These are phyloP conservation scores for Rhyacophila brunnea DNA, from an alignment of 1,140 invertebrate genomes.

Conservation along the genomic window DNA sequence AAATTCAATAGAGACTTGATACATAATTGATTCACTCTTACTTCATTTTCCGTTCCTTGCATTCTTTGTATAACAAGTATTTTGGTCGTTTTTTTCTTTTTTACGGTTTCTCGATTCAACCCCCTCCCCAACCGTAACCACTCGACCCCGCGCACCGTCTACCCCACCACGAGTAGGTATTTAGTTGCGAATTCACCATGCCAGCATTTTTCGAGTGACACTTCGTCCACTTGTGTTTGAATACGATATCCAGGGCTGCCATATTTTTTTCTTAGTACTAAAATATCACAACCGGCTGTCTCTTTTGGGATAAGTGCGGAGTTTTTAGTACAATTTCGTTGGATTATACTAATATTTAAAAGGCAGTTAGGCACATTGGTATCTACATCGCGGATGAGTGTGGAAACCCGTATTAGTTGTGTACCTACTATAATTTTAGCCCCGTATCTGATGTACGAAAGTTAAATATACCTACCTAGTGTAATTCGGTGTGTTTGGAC, in stretches of 20 bases:
- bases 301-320: too few relatives aligned
- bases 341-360: too few relatives aligned
- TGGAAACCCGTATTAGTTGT: too few relatives aligned
- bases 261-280: background rate
- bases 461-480: too few relatives aligned
- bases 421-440: too few relatives aligned
- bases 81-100: too few relatives aligned
- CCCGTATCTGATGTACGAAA: too few relatives aligned
- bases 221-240: background rate
- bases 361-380: too few relatives aligned
- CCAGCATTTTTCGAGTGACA: background rate
- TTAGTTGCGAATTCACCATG: background rate
- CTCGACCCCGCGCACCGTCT: background rate
- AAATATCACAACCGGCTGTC: background rate
- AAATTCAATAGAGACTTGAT: background rate
- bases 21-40: conserved; percentile 12
- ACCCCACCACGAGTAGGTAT: background rate
- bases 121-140: background rate
- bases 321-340: too few relatives aligned
- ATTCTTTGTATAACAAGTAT: background rate
- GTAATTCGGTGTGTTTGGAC: too few relatives aligned
- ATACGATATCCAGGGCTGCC: background rate
- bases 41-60: conserved; percentile 10
- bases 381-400: too few relatives aligned
- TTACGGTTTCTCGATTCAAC: background rate